phyloP scores from a whole-genome alignment of 2,113 vertebrate species.

The Catagonus wagneri region DNA sequence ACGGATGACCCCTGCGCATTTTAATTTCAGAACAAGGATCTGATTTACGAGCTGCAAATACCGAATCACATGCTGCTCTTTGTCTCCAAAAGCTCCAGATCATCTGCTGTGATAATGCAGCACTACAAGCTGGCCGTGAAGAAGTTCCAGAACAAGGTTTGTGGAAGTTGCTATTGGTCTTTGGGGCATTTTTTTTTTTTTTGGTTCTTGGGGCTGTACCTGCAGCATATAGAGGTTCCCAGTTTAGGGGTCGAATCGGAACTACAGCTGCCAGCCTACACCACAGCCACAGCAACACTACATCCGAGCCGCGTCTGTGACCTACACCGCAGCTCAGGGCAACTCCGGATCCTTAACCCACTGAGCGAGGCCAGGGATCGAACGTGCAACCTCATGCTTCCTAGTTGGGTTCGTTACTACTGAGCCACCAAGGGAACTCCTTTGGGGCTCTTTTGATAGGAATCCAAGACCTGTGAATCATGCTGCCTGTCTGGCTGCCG shows the following conservation, averaged over 20 bases:
- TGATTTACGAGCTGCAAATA: conserved; percentile 91
- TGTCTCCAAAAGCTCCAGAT: conserved; percentile 86
- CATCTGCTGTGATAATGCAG: conserved; percentile 84
- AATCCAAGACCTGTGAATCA: not conserved
- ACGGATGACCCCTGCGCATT: conserved; percentile 74
- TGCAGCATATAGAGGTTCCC: no score
- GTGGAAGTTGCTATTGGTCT: not conserved
- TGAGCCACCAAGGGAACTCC: no score
- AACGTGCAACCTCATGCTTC: no score
- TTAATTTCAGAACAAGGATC: conserved; percentile 89
- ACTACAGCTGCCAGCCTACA: no score
- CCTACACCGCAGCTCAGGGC: no score
- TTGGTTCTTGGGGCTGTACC: no score
- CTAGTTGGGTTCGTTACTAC: no score
- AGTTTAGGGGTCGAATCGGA: no score
- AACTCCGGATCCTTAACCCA: no score
- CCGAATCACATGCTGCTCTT: conserved; percentile 94
- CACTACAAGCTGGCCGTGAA: conserved; percentile 87
- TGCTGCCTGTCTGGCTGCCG: not conserved
- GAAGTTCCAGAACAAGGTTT: conserved; percentile 93
- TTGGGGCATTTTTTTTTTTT: not conserved
- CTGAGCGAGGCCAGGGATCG: no score
- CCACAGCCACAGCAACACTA: no score
- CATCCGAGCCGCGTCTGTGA: no score
- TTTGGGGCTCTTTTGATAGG: not conserved